Percentiles rank a stretch among this genome's conserved stretches.
Evolutionary conservation across 2,113 vertebrate species (phyloP).

Genomic region (Triplophysa rosa): DNA sequence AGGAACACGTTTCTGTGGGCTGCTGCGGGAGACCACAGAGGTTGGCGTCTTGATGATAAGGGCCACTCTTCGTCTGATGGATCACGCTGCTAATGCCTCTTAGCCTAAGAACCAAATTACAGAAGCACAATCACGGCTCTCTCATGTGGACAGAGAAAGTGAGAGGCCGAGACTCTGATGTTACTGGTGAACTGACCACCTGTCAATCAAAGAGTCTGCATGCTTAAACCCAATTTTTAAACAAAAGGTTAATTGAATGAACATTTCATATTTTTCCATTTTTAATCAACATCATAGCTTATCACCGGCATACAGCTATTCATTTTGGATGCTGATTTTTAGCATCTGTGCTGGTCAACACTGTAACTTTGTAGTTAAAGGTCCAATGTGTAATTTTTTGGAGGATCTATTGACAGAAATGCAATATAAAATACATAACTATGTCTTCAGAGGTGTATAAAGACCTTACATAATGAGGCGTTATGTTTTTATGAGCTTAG

Average conservation of each 20-base stretch:
- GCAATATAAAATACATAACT: too few species aligned
- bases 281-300: neutral
- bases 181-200: neutral
- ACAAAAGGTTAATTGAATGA: constrained; percentile 3
- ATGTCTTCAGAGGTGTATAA: too few species aligned
- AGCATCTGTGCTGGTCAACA: too few species aligned
- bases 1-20: neutral
- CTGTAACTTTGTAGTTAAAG: too few species aligned
- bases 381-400: too few species aligned
- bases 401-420: too few species aligned
- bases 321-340: neutral
- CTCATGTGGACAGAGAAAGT: neutral
- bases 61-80: constrained; percentile 41
- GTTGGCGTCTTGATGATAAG: constrained; percentile 30
- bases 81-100: constrained; percentile 44
- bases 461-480: too few species aligned
- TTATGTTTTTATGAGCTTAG: too few species aligned
- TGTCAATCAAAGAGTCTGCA: constrained; percentile 6
- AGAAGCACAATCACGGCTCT: constrained; percentile 24
- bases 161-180: constrained; percentile 5
- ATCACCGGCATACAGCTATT: neutral
- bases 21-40: constrained; percentile 39
- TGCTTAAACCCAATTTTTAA: neutral
- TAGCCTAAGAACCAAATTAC: constrained; percentile 35
- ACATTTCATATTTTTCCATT: neutral